Evolutionary conservation across 2,797 vertebrate genomes (phyloP), one percentile per base, ranked within the genome.

Genomic region (Pangasius djambal): DNA sequence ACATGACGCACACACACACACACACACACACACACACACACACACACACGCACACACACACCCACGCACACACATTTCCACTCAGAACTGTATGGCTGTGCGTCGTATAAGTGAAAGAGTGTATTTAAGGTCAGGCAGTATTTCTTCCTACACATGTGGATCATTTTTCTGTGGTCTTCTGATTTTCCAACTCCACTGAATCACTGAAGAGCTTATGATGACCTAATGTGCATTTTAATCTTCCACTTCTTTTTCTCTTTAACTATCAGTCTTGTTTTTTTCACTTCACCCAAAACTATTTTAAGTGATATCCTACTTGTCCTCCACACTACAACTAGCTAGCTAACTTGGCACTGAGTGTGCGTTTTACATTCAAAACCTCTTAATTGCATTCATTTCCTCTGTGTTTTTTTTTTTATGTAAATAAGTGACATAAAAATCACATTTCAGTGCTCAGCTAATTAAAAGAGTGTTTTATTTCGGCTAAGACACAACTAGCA

Each of bases 101-200:
- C 40, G 25, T 88, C 34, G 44, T 85, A 40, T 78, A 52, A 85
- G 61, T 25, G 25, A 78, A 52, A 78, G 81, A 61, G 88, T 89
- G 88, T 86, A 79, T 86, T 89, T 89, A 89, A 70, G 88, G 83
- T 81, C 83, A 89, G 83, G 2, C 74, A 59, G 13, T 81, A 59
- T 86, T 89, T 89, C 40, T 72, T 85, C 75, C 31, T 57, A 69
- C 81, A 90, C 72, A 81, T 86, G 34, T 83, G 85, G 31, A 83
- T 63, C 72, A 85, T 85, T 77, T 70, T 37, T 34, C 34, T 78
- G 79, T 67, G 40, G 75, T 87, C 74, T 55, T 85, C 37, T 52
- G 57, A 83, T 74, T 50, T 74, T 65, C 79, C 59, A 18, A 84
- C 55, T 52, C 69, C 8, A n/a, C 10, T 67, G 70, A 65, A 78